Conservation (phyloP, 2,113 vertebrate genomes). For the Pseudonaja textilis region DNA sequence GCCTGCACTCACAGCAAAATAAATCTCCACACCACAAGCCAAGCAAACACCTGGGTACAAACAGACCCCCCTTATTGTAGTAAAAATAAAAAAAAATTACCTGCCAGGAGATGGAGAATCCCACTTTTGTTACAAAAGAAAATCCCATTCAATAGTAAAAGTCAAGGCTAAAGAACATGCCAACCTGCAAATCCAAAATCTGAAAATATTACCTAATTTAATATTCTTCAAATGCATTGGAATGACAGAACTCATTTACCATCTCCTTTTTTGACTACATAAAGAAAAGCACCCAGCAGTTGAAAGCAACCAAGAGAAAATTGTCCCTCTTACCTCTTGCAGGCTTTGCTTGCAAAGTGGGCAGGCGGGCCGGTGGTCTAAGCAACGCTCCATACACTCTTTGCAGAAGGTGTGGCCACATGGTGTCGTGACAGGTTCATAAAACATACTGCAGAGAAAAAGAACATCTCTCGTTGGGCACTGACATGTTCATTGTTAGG, state of each 20-base stretch:
- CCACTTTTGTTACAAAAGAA: not conserved
- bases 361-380: slow-evolving; percentile 87
- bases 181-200: not conserved
- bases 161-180: not conserved
- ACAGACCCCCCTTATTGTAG: too few relatives aligned
- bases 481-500: not conserved
- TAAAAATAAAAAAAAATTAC: not conserved
- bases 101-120: not conserved
- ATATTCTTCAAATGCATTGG: not conserved
- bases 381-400: slow-evolving; percentile 85
- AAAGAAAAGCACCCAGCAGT: not conserved
- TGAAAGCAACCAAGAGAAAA: not conserved
- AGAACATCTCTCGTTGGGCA: not conserved
- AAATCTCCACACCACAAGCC: too few relatives aligned
- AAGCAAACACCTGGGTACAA: too few relatives aligned
- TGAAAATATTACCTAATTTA: not conserved
- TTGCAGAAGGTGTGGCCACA: slow-evolving; percentile 93
- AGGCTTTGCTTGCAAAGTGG: slow-evolving; percentile 92
- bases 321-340: slow-evolving; percentile 73
- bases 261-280: not conserved
- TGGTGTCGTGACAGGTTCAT: slow-evolving; percentile 85
- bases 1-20: too few relatives aligned
- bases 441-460: slow-evolving; percentile 75
- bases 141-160: not conserved
- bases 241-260: not conserved